Conservation (phyloP, 2,113 vertebrate species). For the Sinocyclocheilus anophthalmus region DNA sequence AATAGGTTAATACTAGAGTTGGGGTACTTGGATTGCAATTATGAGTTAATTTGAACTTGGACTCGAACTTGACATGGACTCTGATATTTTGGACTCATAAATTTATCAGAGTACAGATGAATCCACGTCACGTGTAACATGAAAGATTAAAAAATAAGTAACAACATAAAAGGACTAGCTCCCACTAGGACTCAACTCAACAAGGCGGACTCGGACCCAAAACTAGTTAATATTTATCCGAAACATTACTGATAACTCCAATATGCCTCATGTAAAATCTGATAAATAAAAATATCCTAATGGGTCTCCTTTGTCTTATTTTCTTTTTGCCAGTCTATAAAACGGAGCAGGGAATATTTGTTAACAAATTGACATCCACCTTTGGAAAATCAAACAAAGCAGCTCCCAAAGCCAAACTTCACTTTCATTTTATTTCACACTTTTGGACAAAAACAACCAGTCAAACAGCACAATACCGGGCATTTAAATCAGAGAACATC, state of each 20-base stretch:
- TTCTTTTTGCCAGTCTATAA: neutral
- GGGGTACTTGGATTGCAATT: too few relatives aligned
- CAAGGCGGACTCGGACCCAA: too few relatives aligned
- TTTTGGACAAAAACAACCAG: constrained; percentile 18
- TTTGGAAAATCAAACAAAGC: neutral
- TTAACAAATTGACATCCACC: neutral
- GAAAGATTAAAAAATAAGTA: too few relatives aligned
- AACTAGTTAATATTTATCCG: neutral
- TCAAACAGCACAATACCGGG: constrained; percentile 26
- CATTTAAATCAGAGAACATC: constrained; percentile 27
- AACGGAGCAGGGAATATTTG: neutral
- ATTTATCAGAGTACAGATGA: too few relatives aligned
- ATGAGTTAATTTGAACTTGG: too few relatives aligned
- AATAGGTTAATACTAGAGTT: too few relatives aligned
- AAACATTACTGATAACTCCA: neutral
- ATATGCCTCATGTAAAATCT: neutral
- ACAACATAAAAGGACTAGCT: too few relatives aligned
- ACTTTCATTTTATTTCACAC: constrained; percentile 16
- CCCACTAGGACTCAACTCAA: too few relatives aligned
- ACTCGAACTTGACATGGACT: too few relatives aligned
- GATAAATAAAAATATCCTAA: neutral
- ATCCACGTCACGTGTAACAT: too few relatives aligned
- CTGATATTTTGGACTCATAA: too few relatives aligned
- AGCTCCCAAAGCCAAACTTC: neutral
- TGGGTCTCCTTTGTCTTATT: neutral